Percentiles rank a stretch among this genome's conserved stretches.
Conservation (phyloP, 2,797 vertebrate species). For the Botia kubotai region DNA sequence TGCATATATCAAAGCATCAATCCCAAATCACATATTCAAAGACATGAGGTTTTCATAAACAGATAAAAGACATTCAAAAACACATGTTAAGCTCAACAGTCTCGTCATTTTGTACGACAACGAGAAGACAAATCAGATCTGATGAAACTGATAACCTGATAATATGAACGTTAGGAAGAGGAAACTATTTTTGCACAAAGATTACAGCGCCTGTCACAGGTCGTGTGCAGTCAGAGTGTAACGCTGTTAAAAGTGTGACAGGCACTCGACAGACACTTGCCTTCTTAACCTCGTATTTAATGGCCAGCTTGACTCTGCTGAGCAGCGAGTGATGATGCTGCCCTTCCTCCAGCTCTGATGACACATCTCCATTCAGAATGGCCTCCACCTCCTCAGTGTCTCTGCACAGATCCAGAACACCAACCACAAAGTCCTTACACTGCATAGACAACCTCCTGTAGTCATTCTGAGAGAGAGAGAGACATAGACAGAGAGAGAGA, state of each 20-base stretch:
- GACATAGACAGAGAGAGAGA: too few species aligned
- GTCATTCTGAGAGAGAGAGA: constrained; percentile 79
- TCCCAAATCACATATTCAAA: neutral
- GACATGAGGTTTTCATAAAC: neutral
- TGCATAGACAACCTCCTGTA: constrained; percentile 91
- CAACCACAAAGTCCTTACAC: constrained; percentile 91
- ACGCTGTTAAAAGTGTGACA: neutral
- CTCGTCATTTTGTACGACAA: neutral
- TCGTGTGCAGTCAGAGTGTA: too few species aligned
- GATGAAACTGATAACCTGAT: too few species aligned
- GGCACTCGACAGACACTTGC: constrained; percentile 65
- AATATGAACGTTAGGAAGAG: too few species aligned
- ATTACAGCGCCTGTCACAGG: too few species aligned
- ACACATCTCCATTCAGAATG: constrained; percentile 87
- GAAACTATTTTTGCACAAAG: too few species aligned
- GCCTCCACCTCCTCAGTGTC: constrained; percentile 89
- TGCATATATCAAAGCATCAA: too few species aligned
- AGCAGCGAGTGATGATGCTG: constrained; percentile 80
- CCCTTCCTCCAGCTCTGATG: constrained; percentile 74
- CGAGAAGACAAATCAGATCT: too few species aligned
- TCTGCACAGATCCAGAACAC: constrained; percentile 86
- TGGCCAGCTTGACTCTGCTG: constrained; percentile 87
- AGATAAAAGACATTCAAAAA: neutral
- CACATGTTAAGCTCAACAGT: neutral
- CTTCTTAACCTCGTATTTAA: constrained; percentile 92